Conservation (phyloP, 2,113 vertebrate genomes). For the Lamprologus tigripictilis region DNA sequence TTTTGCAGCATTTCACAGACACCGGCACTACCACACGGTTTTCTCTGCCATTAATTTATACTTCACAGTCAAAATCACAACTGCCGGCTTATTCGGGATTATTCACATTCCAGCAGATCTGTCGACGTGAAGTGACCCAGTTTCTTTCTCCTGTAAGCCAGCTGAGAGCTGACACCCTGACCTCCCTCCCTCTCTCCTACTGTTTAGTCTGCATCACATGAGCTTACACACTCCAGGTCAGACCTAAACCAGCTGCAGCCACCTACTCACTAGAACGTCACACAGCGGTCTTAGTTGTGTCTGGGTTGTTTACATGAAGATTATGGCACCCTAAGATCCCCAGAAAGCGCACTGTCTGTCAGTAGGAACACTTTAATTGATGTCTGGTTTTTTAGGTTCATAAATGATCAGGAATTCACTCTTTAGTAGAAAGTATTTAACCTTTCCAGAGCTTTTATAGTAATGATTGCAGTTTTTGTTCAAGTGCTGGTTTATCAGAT, state of each 20-base stretch:
- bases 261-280: background rate
- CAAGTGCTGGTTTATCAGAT: background rate
- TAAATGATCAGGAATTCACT: background rate
- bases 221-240: background rate
- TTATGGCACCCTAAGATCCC: background rate
- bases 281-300: background rate
- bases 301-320: background rate
- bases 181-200: background rate
- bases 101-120: conserved; percentile 26
- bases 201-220: conserved; percentile 37
- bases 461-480: background rate
- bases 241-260: background rate
- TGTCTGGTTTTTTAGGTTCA: background rate
- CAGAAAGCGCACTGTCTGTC: background rate
- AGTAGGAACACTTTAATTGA: background rate
- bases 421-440: background rate
- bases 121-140: conserved; percentile 10
- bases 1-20: background rate
- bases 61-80: conserved; percentile 5
- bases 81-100: background rate
- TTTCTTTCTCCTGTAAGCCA: background rate
- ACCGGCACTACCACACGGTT: background rate
- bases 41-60: background rate
- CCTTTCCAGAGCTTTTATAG: background rate
- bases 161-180: background rate